phyloP scores from a whole-genome alignment of 1,140 invertebrate genomes.

The Myzus persicae region DNA sequence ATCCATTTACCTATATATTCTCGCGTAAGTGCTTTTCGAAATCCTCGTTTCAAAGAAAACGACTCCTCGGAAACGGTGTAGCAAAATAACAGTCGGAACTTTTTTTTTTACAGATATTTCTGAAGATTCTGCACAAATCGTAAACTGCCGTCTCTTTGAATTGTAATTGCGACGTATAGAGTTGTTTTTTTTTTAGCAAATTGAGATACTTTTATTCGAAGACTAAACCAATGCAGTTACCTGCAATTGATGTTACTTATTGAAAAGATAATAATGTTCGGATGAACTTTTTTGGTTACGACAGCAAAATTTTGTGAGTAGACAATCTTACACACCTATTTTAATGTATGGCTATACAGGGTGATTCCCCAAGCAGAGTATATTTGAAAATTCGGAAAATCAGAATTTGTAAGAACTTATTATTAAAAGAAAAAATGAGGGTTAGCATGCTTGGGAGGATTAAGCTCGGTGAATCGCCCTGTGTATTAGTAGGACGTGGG shows the following conservation, averaged over 20 bases:
- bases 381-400: too few relatives aligned
- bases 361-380: too few relatives aligned
- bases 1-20: not conserved
- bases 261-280: not conserved
- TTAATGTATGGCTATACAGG: too few relatives aligned
- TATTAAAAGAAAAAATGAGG: too few relatives aligned
- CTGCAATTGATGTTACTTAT: not conserved
- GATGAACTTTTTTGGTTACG: not conserved
- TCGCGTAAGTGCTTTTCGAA: not conserved
- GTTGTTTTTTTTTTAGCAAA: not conserved
- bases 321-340: too few relatives aligned
- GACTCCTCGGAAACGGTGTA: not conserved
- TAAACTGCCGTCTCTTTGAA: not conserved
- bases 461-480: too few relatives aligned
- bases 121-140: not conserved
- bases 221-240: not conserved
- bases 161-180: not conserved
- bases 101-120: not conserved
- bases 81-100: not conserved
- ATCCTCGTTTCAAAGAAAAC: not conserved
- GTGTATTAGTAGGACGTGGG: not conserved
- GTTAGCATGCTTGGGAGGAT: too few relatives aligned
- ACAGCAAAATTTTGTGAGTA: not conserved
- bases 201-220: not conserved
- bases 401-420: too few relatives aligned